phyloP scores from a whole-genome alignment of 1,140 invertebrate species.

The Penaeus indicus region DNA sequence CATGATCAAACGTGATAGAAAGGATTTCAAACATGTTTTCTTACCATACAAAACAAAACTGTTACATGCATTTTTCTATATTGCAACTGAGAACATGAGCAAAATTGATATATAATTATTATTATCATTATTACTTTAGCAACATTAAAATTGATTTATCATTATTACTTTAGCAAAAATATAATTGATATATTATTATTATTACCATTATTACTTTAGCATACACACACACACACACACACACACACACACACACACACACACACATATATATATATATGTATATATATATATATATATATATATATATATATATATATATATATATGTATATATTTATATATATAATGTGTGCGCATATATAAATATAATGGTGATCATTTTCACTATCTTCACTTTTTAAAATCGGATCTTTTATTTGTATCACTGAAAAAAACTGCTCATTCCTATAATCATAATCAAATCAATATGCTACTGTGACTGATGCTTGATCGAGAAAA shows the following conservation, averaged over 20 bases:
- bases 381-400: no score
- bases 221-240: neutral
- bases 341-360: neutral
- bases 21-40: no score
- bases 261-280: constrained; percentile 20
- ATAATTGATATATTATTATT: neutral
- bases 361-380: neutral
- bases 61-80: no score
- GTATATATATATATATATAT: constrained; percentile 28
- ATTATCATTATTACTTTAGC: no score
- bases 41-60: no score
- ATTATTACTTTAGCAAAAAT: neutral
- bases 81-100: no score
- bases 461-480: neutral
- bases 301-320: constrained; percentile 16
- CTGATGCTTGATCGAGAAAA: no score
- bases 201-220: neutral
- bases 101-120: no score
- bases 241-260: neutral
- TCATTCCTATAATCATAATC: constrained; percentile 1
- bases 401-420: neutral
- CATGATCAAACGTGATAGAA: no score
- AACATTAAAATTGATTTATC: no score
- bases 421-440: neutral
- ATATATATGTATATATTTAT: constrained; percentile 2